phyloP scores from a whole-genome alignment of 2,113 vertebrate species.

The Engraulis encrasicolus region DNA sequence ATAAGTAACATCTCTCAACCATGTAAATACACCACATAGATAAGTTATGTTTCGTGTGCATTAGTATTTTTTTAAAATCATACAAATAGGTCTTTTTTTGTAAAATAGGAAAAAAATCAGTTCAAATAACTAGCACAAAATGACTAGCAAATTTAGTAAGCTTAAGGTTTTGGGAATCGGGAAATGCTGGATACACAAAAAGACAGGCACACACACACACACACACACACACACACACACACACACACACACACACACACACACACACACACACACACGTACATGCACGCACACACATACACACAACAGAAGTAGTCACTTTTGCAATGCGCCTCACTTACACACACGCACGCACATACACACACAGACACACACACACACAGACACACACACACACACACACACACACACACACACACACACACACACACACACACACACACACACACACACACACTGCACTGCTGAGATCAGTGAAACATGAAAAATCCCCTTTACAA shows the following conservation, averaged over 20 bases:
- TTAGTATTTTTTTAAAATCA: slow-evolving; percentile 51
- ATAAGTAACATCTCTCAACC: slow-evolving; percentile 56
- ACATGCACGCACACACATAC: slow-evolving; percentile 38
- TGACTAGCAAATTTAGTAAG: slow-evolving; percentile 18
- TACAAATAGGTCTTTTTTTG: not conserved
- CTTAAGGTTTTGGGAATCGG: slow-evolving; percentile 30
- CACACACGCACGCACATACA: slow-evolving; percentile 38
- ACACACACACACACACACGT: not conserved
- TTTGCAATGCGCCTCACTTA: not conserved
- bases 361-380: slow-evolving; percentile 25
- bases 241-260: slow-evolving; percentile 11
- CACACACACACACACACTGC: slow-evolving; percentile 30
- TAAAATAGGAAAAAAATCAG: slow-evolving; percentile 25
- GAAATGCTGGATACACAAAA: slow-evolving; percentile 17
- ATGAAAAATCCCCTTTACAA: slow-evolving; percentile 41
- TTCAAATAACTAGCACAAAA: slow-evolving; percentile 25
- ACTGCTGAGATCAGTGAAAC: slow-evolving; percentile 38
- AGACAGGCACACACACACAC: not conserved
- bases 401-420: no score
- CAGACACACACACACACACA: no score
- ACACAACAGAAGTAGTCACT: slow-evolving; percentile 23
- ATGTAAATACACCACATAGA: slow-evolving; percentile 74
- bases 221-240: not conserved
- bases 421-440: no score
- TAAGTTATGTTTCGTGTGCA: slow-evolving; percentile 73